Conservation (phyloP, 2,888 invertebrate genomes). For the Nomada goodeniana region DNA sequence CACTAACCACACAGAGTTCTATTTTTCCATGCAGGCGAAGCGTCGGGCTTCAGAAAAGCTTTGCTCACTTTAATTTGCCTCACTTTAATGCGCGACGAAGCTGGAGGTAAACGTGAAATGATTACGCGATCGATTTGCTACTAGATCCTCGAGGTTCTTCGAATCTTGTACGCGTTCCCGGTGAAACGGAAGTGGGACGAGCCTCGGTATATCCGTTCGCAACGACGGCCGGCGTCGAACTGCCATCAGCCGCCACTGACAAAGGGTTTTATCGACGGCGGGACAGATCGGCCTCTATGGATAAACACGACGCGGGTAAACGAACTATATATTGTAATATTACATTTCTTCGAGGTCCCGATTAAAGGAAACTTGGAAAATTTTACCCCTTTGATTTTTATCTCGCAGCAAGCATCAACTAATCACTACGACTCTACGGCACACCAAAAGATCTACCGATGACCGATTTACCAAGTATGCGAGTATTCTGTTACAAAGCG, state of each 20-base stretch:
- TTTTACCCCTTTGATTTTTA: no score
- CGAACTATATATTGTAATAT: background rate
- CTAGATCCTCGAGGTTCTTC: constrained; percentile 11
- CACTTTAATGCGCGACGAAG: background rate
- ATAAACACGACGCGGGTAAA: constrained; percentile 46
- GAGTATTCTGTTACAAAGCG: no score
- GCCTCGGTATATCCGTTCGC: constrained; percentile 67
- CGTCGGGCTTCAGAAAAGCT: no score
- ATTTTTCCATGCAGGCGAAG: background rate
- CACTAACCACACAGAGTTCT: background rate
- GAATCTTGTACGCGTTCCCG: constrained; percentile 35
- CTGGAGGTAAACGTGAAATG: background rate
- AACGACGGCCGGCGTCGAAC: constrained; percentile 71
- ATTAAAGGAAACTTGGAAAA: no score
- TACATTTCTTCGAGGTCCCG: no score
- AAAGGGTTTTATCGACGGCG: constrained; percentile 70
- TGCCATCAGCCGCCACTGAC: constrained; percentile 66
- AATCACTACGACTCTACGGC: no score
- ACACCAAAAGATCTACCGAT: no score
- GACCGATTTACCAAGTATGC: no score
- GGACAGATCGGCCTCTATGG: constrained; percentile 60
- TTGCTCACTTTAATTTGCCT: no score
- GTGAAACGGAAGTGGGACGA: constrained; percentile 50
- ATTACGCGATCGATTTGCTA: constrained; percentile 8
- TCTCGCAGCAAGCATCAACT: no score